These are phyloP conservation scores for Torymus tubicola DNA, from an alignment of 2,888 invertebrate genomes.

Conservation along the genomic window DNA sequence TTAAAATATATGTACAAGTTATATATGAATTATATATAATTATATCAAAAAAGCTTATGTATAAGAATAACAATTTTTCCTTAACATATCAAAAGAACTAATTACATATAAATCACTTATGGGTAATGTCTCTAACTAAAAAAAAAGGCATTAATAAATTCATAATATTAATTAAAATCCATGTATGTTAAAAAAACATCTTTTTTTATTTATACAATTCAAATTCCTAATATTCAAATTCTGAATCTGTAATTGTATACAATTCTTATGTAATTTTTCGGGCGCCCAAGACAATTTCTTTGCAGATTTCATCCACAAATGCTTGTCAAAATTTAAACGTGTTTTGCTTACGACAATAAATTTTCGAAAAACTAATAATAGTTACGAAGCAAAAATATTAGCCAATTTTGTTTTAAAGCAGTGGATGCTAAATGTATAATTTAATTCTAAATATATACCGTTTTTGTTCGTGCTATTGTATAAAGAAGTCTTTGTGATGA, in stretches of 20 bases:
- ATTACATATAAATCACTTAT: slow-evolving; percentile 36
- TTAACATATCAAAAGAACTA: slow-evolving; percentile 5
- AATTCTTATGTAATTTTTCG: slow-evolving; percentile 34
- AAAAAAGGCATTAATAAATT: too few species aligned
- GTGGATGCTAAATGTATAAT: slow-evolving; percentile 11
- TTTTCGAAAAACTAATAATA: too few species aligned
- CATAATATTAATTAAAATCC: too few species aligned
- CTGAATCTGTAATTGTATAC: slow-evolving; percentile 26
- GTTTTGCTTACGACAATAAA: slow-evolving; percentile 14
- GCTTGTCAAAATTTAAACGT: slow-evolving; percentile 29
- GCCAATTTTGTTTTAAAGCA: slow-evolving; percentile 28
- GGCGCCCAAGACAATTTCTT: slow-evolving; percentile 20
- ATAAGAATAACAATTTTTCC: neutral
- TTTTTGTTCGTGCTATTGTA: slow-evolving; percentile 40
- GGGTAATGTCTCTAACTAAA: slow-evolving; percentile 10
- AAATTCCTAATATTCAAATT: neutral
- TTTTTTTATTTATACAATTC: too few species aligned
- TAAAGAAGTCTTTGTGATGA: slow-evolving; percentile 23
- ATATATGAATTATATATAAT: slow-evolving; percentile 29
- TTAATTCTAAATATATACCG: slow-evolving; percentile 31
- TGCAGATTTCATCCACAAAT: slow-evolving; percentile 38
- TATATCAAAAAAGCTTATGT: neutral
- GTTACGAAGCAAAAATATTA: slow-evolving; percentile 27
- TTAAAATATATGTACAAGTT: slow-evolving; percentile 35
- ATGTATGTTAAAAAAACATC: too few species aligned